Evolutionary conservation across 2,113 vertebrate genomes (phyloP), one percentile per base, ranked within the genome.

Genomic region (Coregonus clupeaformis): DNA sequence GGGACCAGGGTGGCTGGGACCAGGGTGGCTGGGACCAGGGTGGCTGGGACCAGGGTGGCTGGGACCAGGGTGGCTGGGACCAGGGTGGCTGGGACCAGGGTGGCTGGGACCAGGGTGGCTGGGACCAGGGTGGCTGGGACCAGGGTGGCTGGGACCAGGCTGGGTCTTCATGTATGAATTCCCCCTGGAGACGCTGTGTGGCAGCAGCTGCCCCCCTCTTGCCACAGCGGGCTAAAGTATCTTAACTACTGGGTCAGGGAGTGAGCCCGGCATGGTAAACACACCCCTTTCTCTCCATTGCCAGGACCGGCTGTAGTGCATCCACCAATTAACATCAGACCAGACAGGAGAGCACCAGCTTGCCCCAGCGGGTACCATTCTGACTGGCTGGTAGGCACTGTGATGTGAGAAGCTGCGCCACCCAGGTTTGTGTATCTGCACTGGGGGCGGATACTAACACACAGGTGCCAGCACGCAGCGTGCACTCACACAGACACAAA

Each of bases 141-240:
- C 36, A 11, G 9, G 36, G 36, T 42, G 36, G 36, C 36, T 11
- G 36, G 36, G 1, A 42, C 9, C 36, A 42, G 9, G 36, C 7
- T 42, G 36, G 9, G 36, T 42, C 36, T 42, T 42, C 36, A 42
- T 9, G 11, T 42, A 42, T 42, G 9, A 42, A 42, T 42, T 11
- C 9, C 36, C 9, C 9, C 36, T 42, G 9, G 36, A 12, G 36
- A 42, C 36, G 2, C 7, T 42, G 36, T 42, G 36, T 88, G 81
- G 84, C 84, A 91, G 42, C 63, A 30, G 83, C 66, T 74, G 65
- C 74, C 68, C 77, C 36, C 36, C 9, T 42, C 36, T 59, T 68
- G 79, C 24, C 75, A 42, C 71, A 71, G 14, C 16, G 30, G 5
- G 29, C 70, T 76, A 59, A 81, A 81, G 84, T 3, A 75, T 78